Evolutionary conservation across 2,113 vertebrate species (phyloP), one percentile per base, ranked within the genome.

Genomic region (Alces alces): DNA sequence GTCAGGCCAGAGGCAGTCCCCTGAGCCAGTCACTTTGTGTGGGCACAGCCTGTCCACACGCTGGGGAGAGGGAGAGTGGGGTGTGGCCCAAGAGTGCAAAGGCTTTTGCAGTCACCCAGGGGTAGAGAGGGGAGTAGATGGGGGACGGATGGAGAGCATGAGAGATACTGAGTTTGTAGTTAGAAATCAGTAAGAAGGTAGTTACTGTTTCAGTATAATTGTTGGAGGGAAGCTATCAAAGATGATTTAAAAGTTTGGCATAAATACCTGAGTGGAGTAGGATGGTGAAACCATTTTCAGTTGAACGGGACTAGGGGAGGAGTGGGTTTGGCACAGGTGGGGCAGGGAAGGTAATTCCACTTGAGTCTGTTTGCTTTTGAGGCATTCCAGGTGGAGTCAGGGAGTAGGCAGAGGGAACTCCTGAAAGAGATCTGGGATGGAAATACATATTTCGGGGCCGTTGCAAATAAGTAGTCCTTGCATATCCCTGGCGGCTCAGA

Each of bases 161-260:
- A 54, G 64, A 15, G 33, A 60, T 2, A 10, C 7, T 25, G 80
- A 79, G 17, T 57, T 76, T 36, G n/a, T 66, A 66, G 43, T 83
- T 86, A 54, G 70, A 70, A 79, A 66, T 91, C 70, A 47, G 33
- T 11, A 70, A 78, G 7, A 85, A 66, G 11, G 23, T 39, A 36
- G 58, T 91, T 39, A 27, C 90, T 92, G 58, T 87, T 96, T 86
- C 86, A 57, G 25, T 64, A n/a, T n/a, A 57, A 25, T 28, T 92
- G 73, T 55, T 80, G 2, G n/a, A 90, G 47, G 61, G n/a, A 86
- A 33, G 70, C 28, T 96, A 52, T 52, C 58, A 33, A 79, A 61
- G 45, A 61, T 88, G 90, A 91, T 55, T 95, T n/a, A 80, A 2
- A 95, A 82, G 14, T 88, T 93, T 94, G 91, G 85, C 73, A 55